Evolutionary conservation across 2,113 vertebrate genomes (phyloP).

Genomic region (Rana temporaria): DNA sequence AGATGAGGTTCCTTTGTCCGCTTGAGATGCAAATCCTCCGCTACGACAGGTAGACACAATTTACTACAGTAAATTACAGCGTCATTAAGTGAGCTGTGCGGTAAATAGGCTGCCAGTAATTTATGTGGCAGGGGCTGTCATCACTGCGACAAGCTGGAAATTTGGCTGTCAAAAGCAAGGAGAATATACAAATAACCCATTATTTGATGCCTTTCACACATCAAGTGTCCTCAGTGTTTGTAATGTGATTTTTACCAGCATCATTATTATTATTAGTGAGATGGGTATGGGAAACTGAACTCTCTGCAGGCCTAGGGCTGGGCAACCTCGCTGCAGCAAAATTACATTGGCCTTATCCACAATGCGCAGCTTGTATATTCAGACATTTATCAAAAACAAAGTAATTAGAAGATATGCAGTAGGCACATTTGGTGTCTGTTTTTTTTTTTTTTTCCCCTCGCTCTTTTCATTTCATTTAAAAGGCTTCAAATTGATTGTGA

Average conservation of each 20-base stretch:
- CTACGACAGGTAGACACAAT: slow-evolving; percentile 29
- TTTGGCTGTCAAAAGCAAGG: slow-evolving; percentile 34
- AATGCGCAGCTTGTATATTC: slow-evolving; percentile 18
- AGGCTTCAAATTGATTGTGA: no score
- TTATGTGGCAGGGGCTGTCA: slow-evolving; percentile 27
- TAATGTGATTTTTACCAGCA: slow-evolving; percentile 14
- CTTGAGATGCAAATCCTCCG: slow-evolving; percentile 37
- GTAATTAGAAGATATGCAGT: no score
- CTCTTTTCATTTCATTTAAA: no score
- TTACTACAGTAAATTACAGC: slow-evolving; percentile 37
- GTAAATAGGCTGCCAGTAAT: slow-evolving; percentile 33
- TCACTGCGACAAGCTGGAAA: slow-evolving; percentile 39
- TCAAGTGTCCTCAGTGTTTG: background rate
- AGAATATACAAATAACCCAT: background rate
- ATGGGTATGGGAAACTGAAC: background rate
- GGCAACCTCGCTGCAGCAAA: background rate
- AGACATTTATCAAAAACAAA: slow-evolving; percentile 8
- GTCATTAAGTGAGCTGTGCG: slow-evolving; percentile 33
- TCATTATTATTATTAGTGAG: background rate
- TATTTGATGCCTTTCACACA: background rate
- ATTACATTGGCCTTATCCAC: slow-evolving; percentile 36
- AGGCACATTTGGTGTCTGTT: no score
- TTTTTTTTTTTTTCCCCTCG: no score
- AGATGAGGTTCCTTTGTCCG: slow-evolving; percentile 34
- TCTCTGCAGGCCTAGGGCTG: background rate